A percentile compares a stretch with the other conserved stretches of the same genome.
Evolutionary conservation across 1,140 invertebrate species (phyloP).

Genomic region (Notospermus geniculatus): DNA sequence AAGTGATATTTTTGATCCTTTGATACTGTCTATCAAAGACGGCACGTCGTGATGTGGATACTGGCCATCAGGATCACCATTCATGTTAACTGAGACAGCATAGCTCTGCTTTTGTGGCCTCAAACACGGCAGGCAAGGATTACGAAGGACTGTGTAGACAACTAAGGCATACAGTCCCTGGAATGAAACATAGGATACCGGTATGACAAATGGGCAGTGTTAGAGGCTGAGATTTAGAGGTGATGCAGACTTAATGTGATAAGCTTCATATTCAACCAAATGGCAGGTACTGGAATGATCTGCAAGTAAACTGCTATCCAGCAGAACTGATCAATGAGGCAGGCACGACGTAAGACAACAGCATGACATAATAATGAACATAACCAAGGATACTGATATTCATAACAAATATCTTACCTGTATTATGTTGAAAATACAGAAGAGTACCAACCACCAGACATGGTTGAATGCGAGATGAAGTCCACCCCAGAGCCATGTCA

Average conservation of each 20-base stretch:
- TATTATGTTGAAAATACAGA: slow-evolving; percentile 41
- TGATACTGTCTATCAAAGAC: slow-evolving; percentile 27
- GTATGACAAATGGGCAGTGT: no score
- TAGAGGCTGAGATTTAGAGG: no score
- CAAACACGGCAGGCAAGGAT: slow-evolving; percentile 37
- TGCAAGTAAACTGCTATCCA: no score
- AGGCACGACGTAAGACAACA: no score
- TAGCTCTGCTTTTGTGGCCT: slow-evolving; percentile 27
- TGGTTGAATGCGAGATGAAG: slow-evolving; percentile 48
- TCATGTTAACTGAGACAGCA: slow-evolving; percentile 19
- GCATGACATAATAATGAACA: no score
- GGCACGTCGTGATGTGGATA: background rate
- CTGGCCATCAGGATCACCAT: background rate
- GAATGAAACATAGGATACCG: slow-evolving; percentile 5
- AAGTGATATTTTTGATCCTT: slow-evolving; percentile 37
- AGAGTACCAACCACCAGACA: slow-evolving; percentile 48
- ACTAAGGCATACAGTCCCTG: slow-evolving; percentile 45
- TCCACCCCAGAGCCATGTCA: slow-evolving; percentile 47
- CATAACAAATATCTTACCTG: slow-evolving; percentile 37
- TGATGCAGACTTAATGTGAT: no score
- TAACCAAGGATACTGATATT: no score
- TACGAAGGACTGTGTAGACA: slow-evolving; percentile 41
- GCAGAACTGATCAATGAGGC: no score
- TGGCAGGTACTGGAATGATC: no score
- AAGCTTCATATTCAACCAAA: no score